Evolutionary conservation across 2,797 vertebrate genomes (phyloP), one percentile per base, ranked within the genome.

Genomic region (Fringilla coelebs): DNA sequence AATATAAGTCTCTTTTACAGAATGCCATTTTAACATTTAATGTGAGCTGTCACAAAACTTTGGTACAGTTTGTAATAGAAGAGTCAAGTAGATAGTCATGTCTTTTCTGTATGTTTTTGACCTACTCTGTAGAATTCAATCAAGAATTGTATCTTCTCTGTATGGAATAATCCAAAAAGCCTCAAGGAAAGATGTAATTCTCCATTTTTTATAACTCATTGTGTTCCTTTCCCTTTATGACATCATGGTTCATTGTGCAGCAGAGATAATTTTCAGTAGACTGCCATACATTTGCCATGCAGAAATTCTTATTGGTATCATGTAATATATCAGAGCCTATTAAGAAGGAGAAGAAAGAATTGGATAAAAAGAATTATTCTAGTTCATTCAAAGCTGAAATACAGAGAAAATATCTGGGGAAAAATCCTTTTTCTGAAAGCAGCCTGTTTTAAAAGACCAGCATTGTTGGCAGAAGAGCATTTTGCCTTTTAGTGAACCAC

Each of bases 221-320:
- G 45, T 94, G 51, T 79, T 95, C 32, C 52, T 95, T 94, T 71
- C 29, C 67, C 51, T 85, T 87, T 90, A 92, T 55, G 86, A 87
- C 48, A 49, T 70, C 0, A 4, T 17, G 3, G 55, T 81, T 93
- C 90, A 70, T 93, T 93, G 86, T 91, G 67, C 65, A 93, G 84
- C 46, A 80, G 74, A 94, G 92, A 94, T 94, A 94, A 89, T 75
- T 89, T 93, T 93, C 45, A 85, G 57, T 90, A 78, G 66, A 96
- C 92, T 89, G 65, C 34, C 29, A 14, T 74, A 54, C 6, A 40
- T 83, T 88, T 85, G 11, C 71, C 29, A 40, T 80, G 60, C 54
- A 90, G 61, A 94, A 89, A 89, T 89, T 92, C 71, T 49, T 87
- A 77, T 16, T 26, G 5, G 5, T 87, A 65, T 90, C n/a, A 3